phyloP scores from a whole-genome alignment of 2,113 vertebrate genomes.

The Diglossa brunneiventris region DNA sequence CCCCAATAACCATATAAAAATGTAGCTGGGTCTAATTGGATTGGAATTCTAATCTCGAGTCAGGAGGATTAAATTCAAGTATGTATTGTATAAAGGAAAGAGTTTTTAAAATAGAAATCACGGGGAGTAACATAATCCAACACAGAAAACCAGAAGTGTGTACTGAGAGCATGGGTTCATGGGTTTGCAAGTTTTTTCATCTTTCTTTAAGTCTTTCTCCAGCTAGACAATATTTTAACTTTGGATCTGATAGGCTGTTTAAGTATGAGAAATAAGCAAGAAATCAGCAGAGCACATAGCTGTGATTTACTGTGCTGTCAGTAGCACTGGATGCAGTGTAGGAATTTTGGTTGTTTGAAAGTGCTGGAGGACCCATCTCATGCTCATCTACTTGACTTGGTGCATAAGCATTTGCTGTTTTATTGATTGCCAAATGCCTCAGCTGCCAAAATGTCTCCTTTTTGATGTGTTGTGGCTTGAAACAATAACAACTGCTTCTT shows the following conservation, averaged over 20 bases:
- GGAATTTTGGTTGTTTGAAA: background rate
- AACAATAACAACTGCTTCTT: background rate
- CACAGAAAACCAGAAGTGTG: background rate
- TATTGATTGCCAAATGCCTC: background rate
- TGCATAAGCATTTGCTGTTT: background rate
- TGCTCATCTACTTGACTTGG: background rate
- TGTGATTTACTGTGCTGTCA: background rate
- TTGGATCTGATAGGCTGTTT: background rate
- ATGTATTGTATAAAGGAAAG: background rate
- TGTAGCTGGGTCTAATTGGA: background rate
- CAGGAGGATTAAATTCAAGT: background rate
- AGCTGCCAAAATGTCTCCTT: background rate
- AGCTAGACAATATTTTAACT: background rate
- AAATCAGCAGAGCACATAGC: background rate
- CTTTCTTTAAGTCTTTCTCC: background rate
- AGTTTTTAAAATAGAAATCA: background rate
- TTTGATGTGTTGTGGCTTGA: background rate
- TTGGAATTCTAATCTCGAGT: background rate
- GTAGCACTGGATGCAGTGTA: too few species aligned
- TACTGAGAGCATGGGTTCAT: background rate
- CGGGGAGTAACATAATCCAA: background rate
- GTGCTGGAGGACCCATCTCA: fast-evolving
- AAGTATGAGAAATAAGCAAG: background rate
- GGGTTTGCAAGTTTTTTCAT: background rate
- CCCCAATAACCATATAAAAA: background rate